Evolutionary conservation across 2,888 invertebrate genomes (phyloP).

Genomic region (Flexamia atlantica): DNA sequence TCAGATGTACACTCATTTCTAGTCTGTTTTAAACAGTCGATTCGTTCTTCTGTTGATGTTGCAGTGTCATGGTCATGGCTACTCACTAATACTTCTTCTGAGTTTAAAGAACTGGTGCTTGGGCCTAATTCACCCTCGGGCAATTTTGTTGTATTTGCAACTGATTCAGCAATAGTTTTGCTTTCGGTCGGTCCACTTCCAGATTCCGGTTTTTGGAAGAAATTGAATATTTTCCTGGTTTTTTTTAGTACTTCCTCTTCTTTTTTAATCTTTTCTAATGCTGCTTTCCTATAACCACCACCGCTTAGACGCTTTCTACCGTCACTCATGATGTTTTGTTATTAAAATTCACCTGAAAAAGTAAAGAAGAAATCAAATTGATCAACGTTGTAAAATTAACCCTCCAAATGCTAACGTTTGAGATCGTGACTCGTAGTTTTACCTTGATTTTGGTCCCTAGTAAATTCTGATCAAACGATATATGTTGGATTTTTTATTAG

Average conservation of each 20-base stretch:
- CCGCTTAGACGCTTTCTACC: slow-evolving; percentile 25
- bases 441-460: no score
- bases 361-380: no score
- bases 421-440: no score
- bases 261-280: neutral
- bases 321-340: slow-evolving; percentile 37
- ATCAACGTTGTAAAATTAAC: no score
- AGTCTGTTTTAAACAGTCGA: no score
- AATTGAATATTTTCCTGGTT: neutral
- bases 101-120: neutral
- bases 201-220: neutral
- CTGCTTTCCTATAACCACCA: neutral
- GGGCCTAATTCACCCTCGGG: neutral
- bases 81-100: neutral
- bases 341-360: no score
- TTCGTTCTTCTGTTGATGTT: no score
- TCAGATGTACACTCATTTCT: no score
- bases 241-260: neutral
- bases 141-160: neutral
- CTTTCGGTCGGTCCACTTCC: neutral
- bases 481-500: no score
- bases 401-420: no score
- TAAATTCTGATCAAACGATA: no score
- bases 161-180: neutral
- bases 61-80: no score